Evolutionary conservation across 2,797 vertebrate species (phyloP), one percentile per base, ranked within the genome.

Genomic region (Delichon dasypus): DNA sequence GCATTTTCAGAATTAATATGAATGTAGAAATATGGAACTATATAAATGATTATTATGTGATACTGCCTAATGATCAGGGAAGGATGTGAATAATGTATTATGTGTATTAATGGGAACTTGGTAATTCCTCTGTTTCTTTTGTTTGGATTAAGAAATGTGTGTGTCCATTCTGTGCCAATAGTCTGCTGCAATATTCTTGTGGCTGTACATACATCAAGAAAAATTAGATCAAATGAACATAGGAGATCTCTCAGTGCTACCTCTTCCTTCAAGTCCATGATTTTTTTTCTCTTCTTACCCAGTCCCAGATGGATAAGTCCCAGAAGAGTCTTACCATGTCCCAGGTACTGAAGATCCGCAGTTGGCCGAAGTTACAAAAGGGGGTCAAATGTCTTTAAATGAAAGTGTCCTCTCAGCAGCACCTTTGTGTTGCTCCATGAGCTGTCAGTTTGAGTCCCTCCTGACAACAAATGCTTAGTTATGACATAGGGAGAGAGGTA

Each of bases 1-100:
- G 68, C 60, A 30, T 93, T 95, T 94, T 91, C 45, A 89, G 71
- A 96, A 93, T 91, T 79, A 93, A 61, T 92, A 87, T 81, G 42
- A 62, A 64, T 71, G 45, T 53, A 80, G 87, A 93, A 87, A 94
- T 70, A 68, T 21, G 34, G 73, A 64, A 58, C 45, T 71, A 38
- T 77, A 65, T 67, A 90, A 87, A 65, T 87, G 3, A 89, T 85
- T 79, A 71, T 81, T 83, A 90, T 58, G n/a, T 23, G 65, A 87
- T 71, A 64, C 57, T 91, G 87, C 83, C 34, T 89, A 89, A 90
- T 89, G 67, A 42, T 60, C 64, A 80, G 67, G 64, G 68, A 87
- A 62, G 27, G 85, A 53, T 47, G 70, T 71, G 77, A 67, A 79
- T 88, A 77, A 88, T 53, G 19, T 47, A 17, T 71, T 47, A 34